phyloP scores from a whole-genome alignment of 2,888 invertebrate species.

The Cancer borealis region DNA sequence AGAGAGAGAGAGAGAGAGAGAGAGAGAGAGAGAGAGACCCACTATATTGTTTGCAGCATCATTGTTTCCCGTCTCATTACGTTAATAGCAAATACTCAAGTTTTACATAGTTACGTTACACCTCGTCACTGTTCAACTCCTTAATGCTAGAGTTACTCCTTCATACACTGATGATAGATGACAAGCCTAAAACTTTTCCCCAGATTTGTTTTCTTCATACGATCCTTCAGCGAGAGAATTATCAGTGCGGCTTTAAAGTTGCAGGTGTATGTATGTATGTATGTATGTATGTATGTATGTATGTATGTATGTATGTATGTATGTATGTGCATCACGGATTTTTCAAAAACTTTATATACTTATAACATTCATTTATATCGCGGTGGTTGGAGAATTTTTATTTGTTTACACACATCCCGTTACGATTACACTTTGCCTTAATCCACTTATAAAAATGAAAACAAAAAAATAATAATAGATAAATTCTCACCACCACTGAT shows the following conservation, averaged over 20 bases:
- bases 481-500: background rate
- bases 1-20: too few relatives aligned
- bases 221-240: background rate
- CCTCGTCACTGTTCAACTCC: background rate
- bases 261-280: background rate
- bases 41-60: background rate
- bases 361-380: background rate
- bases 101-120: background rate
- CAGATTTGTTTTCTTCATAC: background rate
- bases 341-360: background rate
- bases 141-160: background rate
- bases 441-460: constrained; percentile 7
- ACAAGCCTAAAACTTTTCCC: too few relatives aligned
- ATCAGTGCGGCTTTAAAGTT: background rate
- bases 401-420: background rate
- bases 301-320: background rate
- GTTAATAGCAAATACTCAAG: background rate
- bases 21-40: background rate
- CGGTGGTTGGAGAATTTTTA: background rate
- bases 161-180: background rate
- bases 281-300: background rate
- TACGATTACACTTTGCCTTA: background rate
- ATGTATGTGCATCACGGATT: background rate
- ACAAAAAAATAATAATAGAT: background rate
- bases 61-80: background rate